Evolutionary conservation across 2,113 vertebrate genomes (phyloP).

Genomic region (Clarias macrocephalus): DNA sequence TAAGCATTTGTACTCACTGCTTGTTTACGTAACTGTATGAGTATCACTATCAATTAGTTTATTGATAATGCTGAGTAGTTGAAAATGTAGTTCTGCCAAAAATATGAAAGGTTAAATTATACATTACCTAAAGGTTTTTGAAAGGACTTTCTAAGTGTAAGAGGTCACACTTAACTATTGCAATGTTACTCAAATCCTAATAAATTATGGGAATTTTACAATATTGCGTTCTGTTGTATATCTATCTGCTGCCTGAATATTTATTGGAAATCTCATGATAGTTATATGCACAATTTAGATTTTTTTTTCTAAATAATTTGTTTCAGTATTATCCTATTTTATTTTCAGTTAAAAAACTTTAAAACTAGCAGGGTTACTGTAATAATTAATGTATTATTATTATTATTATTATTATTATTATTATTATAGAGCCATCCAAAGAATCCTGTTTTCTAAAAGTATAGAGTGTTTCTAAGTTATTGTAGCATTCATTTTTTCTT

Average conservation of each 20-base stretch:
- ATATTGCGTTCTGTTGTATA: not conserved
- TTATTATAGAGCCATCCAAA: not conserved
- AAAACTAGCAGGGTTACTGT: not conserved
- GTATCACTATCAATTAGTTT: not conserved
- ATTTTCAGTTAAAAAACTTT: not conserved
- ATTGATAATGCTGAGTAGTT: not conserved
- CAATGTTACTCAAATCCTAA: constrained; percentile 22
- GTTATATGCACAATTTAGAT: not conserved
- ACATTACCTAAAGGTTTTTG: not conserved
- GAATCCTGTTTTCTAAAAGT: not conserved
- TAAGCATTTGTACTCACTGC: not conserved
- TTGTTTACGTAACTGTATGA: not conserved
- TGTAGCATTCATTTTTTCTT: not conserved
- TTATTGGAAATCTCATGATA: not conserved
- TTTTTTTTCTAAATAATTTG: not conserved
- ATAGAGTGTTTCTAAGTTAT: not conserved
- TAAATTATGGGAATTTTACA: constrained; percentile 17
- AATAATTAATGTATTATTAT: not conserved
- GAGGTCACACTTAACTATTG: not conserved
- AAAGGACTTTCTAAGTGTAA: not conserved
- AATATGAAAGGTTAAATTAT: not conserved
- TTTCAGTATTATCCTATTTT: not conserved
- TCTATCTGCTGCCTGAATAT: not conserved
- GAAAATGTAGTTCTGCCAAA: not conserved
- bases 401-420: no score